Conservation (phyloP, 2,797 vertebrate genomes). For the Spatula clypeata region DNA sequence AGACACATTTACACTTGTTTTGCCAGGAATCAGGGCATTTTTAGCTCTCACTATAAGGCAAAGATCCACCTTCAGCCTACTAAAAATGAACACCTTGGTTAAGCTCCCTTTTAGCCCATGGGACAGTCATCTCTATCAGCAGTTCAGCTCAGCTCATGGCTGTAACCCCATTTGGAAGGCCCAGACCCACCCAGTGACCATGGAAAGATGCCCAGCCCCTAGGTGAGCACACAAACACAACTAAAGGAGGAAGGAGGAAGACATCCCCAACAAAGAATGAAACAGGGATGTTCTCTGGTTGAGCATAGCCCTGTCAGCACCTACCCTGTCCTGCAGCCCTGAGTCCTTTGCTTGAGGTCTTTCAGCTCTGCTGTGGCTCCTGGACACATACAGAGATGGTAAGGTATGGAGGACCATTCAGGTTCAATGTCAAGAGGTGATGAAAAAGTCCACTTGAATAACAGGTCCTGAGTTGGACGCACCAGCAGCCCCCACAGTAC, state of each 20-base stretch:
- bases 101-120: not conserved
- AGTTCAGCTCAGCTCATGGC: not conserved
- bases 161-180: not conserved
- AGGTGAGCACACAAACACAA: not conserved
- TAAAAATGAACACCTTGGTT: not conserved
- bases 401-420: not conserved
- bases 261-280: rapidly evolving
- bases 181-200: rapidly evolving
- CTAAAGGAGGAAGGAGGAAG: not conserved
- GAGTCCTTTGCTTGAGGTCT: rapidly evolving
- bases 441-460: not conserved
- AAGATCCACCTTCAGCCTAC: not conserved
- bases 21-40: not conserved
- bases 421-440: not conserved
- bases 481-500: not conserved
- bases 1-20: not conserved
- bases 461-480: not conserved
- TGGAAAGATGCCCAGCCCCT: not conserved
- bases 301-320: not conserved
- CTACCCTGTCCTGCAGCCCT: not conserved
- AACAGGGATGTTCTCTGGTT: not conserved
- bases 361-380: not conserved
- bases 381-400: not conserved
- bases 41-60: not conserved
- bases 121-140: not conserved